Conservation (phyloP, 23 tunicate species). For the Diplosoma virens region DNA sequence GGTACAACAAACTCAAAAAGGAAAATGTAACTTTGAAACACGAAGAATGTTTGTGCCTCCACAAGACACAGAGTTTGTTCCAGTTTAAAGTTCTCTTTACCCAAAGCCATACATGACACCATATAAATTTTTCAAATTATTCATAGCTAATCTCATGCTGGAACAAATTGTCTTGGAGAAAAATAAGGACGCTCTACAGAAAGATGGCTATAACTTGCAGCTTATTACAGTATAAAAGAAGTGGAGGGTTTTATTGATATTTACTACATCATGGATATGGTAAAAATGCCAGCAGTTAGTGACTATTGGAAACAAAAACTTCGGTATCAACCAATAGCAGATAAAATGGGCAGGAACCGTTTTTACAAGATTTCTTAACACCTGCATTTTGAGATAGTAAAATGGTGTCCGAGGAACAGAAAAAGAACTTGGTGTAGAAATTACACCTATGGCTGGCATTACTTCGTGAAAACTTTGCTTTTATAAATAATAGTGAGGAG, state of each 20-base stretch:
- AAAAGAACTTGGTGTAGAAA: not conserved
- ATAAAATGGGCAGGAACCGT: not conserved
- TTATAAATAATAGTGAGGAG: too few relatives aligned
- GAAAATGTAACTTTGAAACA: not conserved
- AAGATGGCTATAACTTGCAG: not conserved
- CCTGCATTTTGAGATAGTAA: not conserved
- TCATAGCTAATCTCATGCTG: not conserved
- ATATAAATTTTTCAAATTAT: not conserved
- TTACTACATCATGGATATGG: not conserved
- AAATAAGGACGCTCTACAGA: not conserved
- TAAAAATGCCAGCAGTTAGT: not conserved
- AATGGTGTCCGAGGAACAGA: not conserved
- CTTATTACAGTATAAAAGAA: not conserved
- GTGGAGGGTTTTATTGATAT: not conserved
- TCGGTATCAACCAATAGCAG: not conserved
- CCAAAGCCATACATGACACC: not conserved
- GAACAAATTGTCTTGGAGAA: not conserved
- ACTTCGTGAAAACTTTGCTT: not conserved
- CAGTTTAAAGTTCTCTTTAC: not conserved
- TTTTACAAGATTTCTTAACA: not conserved
- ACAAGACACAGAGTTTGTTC: not conserved
- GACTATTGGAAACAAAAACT: not conserved
- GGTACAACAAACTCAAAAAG: too few relatives aligned
- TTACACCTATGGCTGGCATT: not conserved
- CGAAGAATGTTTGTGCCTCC: not conserved